phyloP scores from a whole-genome alignment of 1,140 invertebrate species.

The Ips typographus region DNA sequence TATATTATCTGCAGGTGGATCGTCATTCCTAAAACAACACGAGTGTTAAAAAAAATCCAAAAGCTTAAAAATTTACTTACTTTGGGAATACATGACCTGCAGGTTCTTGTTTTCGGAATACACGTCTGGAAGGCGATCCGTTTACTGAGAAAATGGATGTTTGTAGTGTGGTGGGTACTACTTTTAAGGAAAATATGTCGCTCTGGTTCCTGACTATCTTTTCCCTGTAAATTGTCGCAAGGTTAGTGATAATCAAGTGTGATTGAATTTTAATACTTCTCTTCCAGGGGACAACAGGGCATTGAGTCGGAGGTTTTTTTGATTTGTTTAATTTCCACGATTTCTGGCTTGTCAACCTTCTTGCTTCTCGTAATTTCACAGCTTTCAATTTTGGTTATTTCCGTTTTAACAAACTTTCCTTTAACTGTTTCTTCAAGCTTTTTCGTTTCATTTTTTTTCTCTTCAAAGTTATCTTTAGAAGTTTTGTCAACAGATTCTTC shows the following conservation, averaged over 20 bases:
- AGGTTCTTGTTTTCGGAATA: constrained; percentile 37
- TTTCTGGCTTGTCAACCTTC: too few relatives aligned
- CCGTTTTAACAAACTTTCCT: too few relatives aligned
- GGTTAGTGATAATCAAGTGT: not conserved
- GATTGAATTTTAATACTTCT: not conserved
- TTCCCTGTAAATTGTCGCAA: constrained; percentile 21
- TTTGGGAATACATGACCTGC: constrained; percentile 39
- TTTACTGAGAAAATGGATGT: constrained; percentile 38
- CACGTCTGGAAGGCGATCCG: constrained; percentile 36
- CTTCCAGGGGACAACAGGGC: not conserved
- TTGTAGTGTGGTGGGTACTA: constrained; percentile 22
- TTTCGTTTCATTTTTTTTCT: constrained; percentile 1
- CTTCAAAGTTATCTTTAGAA: not conserved
- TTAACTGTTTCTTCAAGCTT: not conserved
- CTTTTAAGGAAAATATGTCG: constrained; percentile 41
- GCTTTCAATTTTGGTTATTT: too few relatives aligned
- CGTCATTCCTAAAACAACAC: constrained; percentile 15
- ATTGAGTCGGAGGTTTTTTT: constrained; percentile 5
- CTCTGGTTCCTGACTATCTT: constrained; percentile 37
- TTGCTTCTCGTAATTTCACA: too few relatives aligned
- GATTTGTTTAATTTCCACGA: not conserved
- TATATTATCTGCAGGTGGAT: constrained; percentile 32
- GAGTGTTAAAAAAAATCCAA: not conserved
- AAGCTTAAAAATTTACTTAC: constrained; percentile 7
- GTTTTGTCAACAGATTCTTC: constrained; percentile 1